Evolutionary conservation across 2,888 invertebrate genomes (phyloP).

Genomic region (Lapara coniferarum): DNA sequence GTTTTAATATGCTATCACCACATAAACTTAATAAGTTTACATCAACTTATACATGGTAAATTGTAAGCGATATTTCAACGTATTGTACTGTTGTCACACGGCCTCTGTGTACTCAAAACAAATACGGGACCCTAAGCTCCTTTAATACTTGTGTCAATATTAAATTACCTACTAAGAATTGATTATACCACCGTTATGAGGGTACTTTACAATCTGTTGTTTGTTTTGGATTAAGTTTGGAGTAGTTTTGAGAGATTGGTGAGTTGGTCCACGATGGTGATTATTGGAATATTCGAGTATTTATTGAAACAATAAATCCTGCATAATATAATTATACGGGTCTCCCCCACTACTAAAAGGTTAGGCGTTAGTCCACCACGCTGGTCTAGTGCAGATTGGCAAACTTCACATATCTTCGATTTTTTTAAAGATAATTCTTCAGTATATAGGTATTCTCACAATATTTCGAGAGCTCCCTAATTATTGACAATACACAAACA

Average conservation of each 20-base stretch:
- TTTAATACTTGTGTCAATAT: constrained; percentile 28
- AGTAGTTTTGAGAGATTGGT: no score
- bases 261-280: no score
- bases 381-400: no score
- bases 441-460: no score
- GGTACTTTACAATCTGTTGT: constrained; percentile 1
- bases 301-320: no score
- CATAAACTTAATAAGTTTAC: not conserved
- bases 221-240: constrained; percentile 12
- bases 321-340: not conserved
- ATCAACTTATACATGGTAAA: not conserved
- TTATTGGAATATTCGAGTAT: no score
- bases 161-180: constrained; percentile 23
- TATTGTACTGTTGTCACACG: not conserved
- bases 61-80: not conserved
- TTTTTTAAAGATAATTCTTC: no score
- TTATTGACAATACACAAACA: no score
- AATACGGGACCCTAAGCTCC: constrained; percentile 12
- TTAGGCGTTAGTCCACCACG: no score
- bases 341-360: no score
- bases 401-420: no score
- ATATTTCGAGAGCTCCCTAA: no score
- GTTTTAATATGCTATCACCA: not conserved
- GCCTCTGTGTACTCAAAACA: constrained; percentile 17
- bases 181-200: constrained; percentile 23